Evolutionary conservation across 2,797 vertebrate species (phyloP), one percentile per base, ranked within the genome.

Genomic region (Acanthiza pusilla): DNA sequence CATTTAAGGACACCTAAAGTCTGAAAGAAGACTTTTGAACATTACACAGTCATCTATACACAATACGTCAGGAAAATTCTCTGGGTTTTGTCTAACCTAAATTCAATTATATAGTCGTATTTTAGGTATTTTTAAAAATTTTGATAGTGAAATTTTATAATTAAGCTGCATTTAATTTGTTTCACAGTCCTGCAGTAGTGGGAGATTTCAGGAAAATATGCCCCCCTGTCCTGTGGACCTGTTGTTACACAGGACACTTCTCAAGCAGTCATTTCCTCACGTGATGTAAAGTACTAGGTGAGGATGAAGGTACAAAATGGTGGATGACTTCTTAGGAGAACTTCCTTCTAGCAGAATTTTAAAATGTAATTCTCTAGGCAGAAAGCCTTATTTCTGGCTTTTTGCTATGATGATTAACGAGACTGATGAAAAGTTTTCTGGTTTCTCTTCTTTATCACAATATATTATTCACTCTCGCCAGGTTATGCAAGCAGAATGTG

Each of bases 91-190:
- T 65, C 72, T 51, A 45, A 36, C 58, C 43, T 72, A 45, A 66
- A 77, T 25, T 48, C 13, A 61, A 19, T 48, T 43, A 20, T 26
- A 36, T 25, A 57, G 5, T 10, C 48, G 8, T 30, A 57, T 61
- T 76, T 51, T 50, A 63, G 2, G 0, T 16, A 2, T 30, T 43
- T 63, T 63, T 13, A 13, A 1, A 1, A 5, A 4, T 19, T 53
- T 81, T 67, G 67, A 27, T 17, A 15, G 5, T 40, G 36, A 21
- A 4, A 30, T 13, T 77, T 60, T 34, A 12, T 25, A 57, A 34
- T 74, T 61, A 50, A 81, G 5, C 21, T 84, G 9, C 13, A 42
- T 74, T 45, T 63, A 57, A 57, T 67, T 91, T 80, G 11, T 80
- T 77, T 18, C 20, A 32, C 30, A 50, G 32, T 45, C 18, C 32